Conservation (phyloP, 2,888 invertebrate species). For the Lampropteryx suffumata region DNA sequence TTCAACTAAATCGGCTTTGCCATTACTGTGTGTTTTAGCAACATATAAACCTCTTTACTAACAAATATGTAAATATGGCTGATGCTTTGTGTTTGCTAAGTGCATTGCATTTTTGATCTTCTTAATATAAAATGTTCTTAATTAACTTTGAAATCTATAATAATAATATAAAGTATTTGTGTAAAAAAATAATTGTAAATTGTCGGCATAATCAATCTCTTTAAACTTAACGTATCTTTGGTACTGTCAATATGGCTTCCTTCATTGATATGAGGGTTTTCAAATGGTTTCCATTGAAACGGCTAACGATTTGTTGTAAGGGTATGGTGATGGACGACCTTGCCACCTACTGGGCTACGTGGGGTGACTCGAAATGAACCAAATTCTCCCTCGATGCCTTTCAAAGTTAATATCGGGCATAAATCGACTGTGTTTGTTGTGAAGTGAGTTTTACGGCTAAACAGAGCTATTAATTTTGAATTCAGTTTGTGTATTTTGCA, state of each 20-base stretch:
- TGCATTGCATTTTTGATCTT: no score
- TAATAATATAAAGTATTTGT: no score
- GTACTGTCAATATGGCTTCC: slow-evolving; percentile 37
- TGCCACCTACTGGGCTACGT: slow-evolving; percentile 26
- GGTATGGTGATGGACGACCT: slow-evolving; percentile 25
- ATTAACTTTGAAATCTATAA: no score
- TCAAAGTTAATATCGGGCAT: slow-evolving; percentile 19
- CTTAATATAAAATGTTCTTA: no score
- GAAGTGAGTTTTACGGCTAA: slow-evolving; percentile 7
- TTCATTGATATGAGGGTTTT: slow-evolving; percentile 37
- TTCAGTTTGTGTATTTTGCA: background rate
- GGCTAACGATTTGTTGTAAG: slow-evolving; percentile 36
- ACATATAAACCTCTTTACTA: no score
- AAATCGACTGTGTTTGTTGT: slow-evolving; percentile 23
- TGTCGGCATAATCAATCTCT: slow-evolving; percentile 7
- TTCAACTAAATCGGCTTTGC: no score
- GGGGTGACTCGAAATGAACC: slow-evolving; percentile 25
- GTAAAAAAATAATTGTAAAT: no score
- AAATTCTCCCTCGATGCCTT: slow-evolving; percentile 11
- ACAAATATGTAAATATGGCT: no score
- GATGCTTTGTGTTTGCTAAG: no score
- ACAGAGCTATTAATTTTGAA: slow-evolving; percentile 6
- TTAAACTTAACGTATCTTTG: slow-evolving; percentile 16
- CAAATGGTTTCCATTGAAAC: slow-evolving; percentile 36
- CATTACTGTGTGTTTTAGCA: no score